Evolutionary conservation across 1,140 invertebrate species (phyloP).

Genomic region (Muscidifurax raptorellus): DNA sequence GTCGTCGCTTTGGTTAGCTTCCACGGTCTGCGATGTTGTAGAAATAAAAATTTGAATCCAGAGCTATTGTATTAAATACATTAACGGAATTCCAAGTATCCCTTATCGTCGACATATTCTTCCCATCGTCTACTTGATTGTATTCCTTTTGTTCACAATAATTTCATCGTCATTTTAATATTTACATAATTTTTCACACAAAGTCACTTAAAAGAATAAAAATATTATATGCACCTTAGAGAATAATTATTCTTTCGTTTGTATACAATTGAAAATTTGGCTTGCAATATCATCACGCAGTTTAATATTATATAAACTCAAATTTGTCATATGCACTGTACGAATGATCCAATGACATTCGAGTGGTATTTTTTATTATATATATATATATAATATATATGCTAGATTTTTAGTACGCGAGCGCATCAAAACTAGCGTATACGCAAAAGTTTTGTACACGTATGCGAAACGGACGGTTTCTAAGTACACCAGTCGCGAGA

Average conservation of each 20-base stretch:
- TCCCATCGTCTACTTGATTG: background rate
- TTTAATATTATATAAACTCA: background rate
- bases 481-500: slow-evolving; percentile 40
- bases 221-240: background rate
- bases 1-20: background rate
- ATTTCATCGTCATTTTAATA: background rate
- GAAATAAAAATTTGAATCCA: background rate
- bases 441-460: slow-evolving; percentile 41
- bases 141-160: background rate
- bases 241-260: slow-evolving; percentile 2
- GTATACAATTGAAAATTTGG: slow-evolving; percentile 24
- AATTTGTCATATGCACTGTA: slow-evolving; percentile 1
- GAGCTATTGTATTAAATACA: no score
- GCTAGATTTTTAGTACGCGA: slow-evolving; percentile 3
- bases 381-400: background rate
- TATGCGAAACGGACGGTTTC: slow-evolving; percentile 43
- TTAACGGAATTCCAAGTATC: background rate
- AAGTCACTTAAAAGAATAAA: slow-evolving; percentile 41
- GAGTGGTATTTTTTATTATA: background rate
- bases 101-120: background rate
- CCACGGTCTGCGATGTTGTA: background rate
- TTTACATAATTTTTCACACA: slow-evolving; percentile 19
- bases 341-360: slow-evolving; percentile 10
- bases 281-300: slow-evolving; percentile 14
- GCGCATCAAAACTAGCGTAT: slow-evolving; percentile 14